A percentile compares a stretch with the other conserved stretches of the same genome.
phyloP scores from a whole-genome alignment of 2,113 vertebrate species.

The Orycteropus afer region DNA sequence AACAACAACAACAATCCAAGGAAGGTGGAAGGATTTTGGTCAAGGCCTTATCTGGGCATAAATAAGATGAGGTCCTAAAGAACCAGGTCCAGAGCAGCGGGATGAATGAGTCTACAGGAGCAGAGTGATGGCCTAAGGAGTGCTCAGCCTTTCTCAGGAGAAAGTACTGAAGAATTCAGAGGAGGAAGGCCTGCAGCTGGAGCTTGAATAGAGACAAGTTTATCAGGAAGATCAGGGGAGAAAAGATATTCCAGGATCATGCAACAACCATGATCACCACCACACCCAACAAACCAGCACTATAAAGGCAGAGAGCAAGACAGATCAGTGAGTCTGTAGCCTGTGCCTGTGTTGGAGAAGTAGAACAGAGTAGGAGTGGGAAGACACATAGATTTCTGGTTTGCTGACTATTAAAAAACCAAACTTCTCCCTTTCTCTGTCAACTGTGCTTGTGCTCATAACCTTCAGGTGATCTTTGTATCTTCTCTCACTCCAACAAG shows the following conservation, averaged over 20 bases:
- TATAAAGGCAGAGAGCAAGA: background rate
- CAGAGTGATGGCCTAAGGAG: background rate
- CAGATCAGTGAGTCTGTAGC: background rate
- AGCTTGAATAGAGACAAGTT: background rate
- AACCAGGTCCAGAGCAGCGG: background rate
- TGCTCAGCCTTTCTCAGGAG: background rate
- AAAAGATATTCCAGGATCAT: background rate
- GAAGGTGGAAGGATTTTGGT: background rate
- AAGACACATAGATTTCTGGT: background rate
- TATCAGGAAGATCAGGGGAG: background rate
- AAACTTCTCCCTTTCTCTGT: background rate
- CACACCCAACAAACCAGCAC: background rate
- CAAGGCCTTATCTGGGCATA: background rate
- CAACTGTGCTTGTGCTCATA: background rate
- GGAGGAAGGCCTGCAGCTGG: background rate
- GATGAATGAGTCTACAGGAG: background rate
- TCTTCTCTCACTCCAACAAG: background rate
- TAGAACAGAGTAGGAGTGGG: background rate
- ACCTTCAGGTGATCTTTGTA: background rate
- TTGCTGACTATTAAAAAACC: background rate
- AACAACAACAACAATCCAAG: no score
- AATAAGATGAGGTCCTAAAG: background rate
- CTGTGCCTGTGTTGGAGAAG: background rate
- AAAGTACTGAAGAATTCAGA: background rate
- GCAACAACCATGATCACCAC: background rate